Base-by-base conservation (phyloP, 2,113 vertebrate genomes). In the Ophiodon elongatus region DNA sequence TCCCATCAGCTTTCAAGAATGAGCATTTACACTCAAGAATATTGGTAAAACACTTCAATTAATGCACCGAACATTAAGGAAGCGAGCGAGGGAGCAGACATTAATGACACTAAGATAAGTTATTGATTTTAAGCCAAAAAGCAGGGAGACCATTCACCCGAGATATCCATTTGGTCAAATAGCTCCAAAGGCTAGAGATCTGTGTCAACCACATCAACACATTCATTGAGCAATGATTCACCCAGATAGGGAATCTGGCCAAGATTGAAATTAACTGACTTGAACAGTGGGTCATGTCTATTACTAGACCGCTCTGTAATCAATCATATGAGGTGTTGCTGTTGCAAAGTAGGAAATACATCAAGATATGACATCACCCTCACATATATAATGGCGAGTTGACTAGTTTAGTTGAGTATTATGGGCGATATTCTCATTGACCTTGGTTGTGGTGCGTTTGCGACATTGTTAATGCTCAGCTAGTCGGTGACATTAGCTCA, bases 51-150 rank as follows among this genome's bases (percentile, higher is more conserved):
- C 87, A 88, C 80, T 90, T 88, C 17, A 72, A 77, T 67, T 54
- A 77, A 80, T 81, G 70, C 54, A 72, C 4, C 29, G 15, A 69
- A 62, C 69, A 77, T 84, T 76, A 83, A 80, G 43, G 60, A 79
- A 37, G 72, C 68, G 45, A 80, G 57, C 11, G 62, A 66, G 71
- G 83, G 80, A 74, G 35, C 73, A 65, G 85, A 76, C 79, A 82
- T 85, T 88, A 89, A 78, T 80, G 85, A 81, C 77, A 76, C 27
- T 1, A 7, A 59, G 83, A 85, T 85, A 89, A 88, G 88, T 87
- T 43, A 90, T 85, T 82, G 87, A 94, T 90, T 90, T 85, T 65
- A 80, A 76, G 74, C 67, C 83, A 88, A 89, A 91, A 93, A 87
- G 65, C 82, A 74, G 66, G 57, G 85, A 79, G 82, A 84, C 77